Base-by-base conservation (phyloP, 2,888 invertebrate genomes). In the Chymomyza fuscimana region DNA sequence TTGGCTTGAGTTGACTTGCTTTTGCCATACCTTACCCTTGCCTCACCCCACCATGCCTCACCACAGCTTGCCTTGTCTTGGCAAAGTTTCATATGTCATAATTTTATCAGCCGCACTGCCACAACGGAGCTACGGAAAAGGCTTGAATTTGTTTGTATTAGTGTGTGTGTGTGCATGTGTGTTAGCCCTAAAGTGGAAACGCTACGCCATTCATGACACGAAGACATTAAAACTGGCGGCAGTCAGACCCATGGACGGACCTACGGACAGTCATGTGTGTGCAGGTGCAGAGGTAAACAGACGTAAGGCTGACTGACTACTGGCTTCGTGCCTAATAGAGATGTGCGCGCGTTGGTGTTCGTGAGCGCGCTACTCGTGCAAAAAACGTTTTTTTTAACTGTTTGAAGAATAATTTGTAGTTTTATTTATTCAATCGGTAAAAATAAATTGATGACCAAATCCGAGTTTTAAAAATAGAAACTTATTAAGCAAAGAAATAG, bases 81-180 rank as follows among this genome's bases (percentile, higher is more conserved):
- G 87, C 81, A 86, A 88, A 88, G 87, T 86, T 86, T 86, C 85
- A 88, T 86, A 88, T 86, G 87, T 88, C 85, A 86, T 86, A 88
- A 86, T 86, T 86, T 88, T 86, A 87, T 86, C 85, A 82, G 87
- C 40, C n/a, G 50, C 16, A 40, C 32, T 32, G 32, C 61, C 36
- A 74, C 83, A 80, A 78, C 81, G 78, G 76, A 70, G 59, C 73
- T 63, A 16, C 36, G 40, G 77, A 81, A 58, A 58, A 29, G 19
- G 56, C 40, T 46, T 63, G 58, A 59, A 60, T 74, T 64, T 74
- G 66, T 22, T 12, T 32, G n/a, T 50, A 59, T 58, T 64, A 60
- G n/a, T 63, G 63, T 61, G 60, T 52, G 52, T 56, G 46, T 56
- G 60, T 52, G 52, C 52, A 36, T 56, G 36, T 56, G 62, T 64